Conservation (phyloP, 2,888 invertebrate genomes). For the Idaea straminata region DNA sequence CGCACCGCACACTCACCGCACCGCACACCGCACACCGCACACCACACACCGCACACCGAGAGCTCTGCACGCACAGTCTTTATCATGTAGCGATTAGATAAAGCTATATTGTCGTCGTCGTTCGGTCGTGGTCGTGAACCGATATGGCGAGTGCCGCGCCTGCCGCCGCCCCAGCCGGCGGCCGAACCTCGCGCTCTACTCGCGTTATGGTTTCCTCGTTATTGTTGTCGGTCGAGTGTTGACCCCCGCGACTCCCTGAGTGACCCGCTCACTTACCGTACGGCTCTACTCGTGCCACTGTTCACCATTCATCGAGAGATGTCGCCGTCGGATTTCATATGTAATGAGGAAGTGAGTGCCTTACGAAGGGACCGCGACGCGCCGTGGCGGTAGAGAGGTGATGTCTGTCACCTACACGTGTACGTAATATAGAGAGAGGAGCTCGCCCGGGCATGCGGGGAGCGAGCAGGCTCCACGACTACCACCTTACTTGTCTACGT, state of each 20-base stretch:
- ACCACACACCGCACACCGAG: constrained; percentile 35
- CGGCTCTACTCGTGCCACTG: background rate
- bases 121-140: constrained; percentile 31
- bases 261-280: constrained; percentile 16
- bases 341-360: no score
- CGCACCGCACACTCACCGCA: no score
- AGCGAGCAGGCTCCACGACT: no score
- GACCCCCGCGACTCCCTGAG: constrained; percentile 36
- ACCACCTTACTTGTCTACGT: no score
- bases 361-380: no score
- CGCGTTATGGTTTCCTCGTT: constrained; percentile 41
- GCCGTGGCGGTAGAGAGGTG: no score
- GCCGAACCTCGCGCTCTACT: constrained; percentile 6
- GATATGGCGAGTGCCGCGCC: constrained; percentile 47
- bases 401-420: no score
- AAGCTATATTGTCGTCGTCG: constrained; percentile 47
- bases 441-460: no score
- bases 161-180: constrained; percentile 18
- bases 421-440: no score
- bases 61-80: constrained; percentile 33
- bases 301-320: no score
- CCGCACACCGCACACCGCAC: constrained; percentile 31
- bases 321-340: no score
- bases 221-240: constrained; percentile 59
- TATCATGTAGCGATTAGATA: constrained; percentile 71